phyloP scores from a whole-genome alignment of 2,113 vertebrate genomes.

The Istiophorus platypterus region DNA sequence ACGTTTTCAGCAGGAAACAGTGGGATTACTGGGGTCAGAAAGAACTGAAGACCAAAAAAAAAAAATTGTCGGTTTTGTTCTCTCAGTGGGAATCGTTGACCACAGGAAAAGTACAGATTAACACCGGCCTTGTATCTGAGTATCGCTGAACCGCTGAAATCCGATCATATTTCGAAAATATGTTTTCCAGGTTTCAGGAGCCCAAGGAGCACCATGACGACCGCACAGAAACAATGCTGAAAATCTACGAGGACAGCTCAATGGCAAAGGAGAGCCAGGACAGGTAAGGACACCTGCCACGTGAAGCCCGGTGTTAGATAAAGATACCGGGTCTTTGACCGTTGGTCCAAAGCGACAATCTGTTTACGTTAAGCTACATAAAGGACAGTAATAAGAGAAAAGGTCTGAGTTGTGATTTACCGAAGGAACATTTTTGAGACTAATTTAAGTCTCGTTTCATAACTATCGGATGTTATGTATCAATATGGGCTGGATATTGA shows the following conservation, averaged over 20 bases:
- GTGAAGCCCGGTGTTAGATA: neutral
- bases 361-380: too few relatives aligned
- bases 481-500: neutral
- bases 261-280: slow-evolving; percentile 38
- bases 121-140: neutral
- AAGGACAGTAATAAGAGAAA: neutral
- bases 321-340: too few relatives aligned
- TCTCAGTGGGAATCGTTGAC: too few relatives aligned
- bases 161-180: neutral
- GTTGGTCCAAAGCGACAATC: too few relatives aligned
- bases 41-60: neutral
- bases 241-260: slow-evolving; percentile 72
- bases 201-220: slow-evolving; percentile 83
- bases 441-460: neutral
- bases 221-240: slow-evolving; percentile 79
- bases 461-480: neutral
- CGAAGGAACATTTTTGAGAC: neutral
- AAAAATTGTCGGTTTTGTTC: too few relatives aligned
- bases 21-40: neutral
- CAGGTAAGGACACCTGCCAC: slow-evolving; percentile 76
- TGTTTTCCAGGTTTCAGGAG: slow-evolving; percentile 85
- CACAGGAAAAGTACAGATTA: neutral
- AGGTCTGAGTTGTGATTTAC: neutral
- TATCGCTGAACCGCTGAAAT: neutral
- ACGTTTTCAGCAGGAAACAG: neutral